A percentile compares a stretch with the other conserved stretches of the same genome.
Evolutionary conservation across 2,888 invertebrate species (phyloP).

Genomic region (Patella ulyssiponensis): DNA sequence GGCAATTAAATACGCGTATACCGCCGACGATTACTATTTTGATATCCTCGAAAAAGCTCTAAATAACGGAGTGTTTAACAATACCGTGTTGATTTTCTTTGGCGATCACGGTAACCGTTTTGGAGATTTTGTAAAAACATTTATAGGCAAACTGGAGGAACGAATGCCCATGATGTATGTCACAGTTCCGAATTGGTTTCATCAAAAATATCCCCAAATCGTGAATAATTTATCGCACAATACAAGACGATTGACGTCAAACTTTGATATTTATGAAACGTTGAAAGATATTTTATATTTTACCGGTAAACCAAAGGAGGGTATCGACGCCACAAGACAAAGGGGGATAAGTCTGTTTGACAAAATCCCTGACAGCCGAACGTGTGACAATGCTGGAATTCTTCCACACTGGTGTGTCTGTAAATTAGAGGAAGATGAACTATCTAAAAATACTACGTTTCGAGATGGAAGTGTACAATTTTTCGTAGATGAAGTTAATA

Average conservation of each 20-base stretch:
- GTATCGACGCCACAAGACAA: slow-evolving; percentile 16
- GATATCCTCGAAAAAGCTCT: slow-evolving; percentile 75
- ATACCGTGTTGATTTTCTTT: slow-evolving; percentile 71
- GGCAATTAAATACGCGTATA: slow-evolving; percentile 82
- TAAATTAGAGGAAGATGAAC: not conserved
- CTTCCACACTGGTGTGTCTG: slow-evolving; percentile 76
- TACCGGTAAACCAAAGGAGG: not conserved
- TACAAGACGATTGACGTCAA: slow-evolving; percentile 80
- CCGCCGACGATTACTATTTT: slow-evolving; percentile 78
- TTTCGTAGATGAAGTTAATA: slow-evolving; percentile 23
- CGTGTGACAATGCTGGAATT: slow-evolving; percentile 84
- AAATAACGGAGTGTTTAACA: slow-evolving; percentile 58
- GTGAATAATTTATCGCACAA: slow-evolving; percentile 80
- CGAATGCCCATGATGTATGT: slow-evolving; percentile 85
- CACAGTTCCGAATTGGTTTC: slow-evolving; percentile 82
- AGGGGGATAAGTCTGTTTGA: slow-evolving; percentile 79
- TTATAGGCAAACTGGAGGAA: slow-evolving; percentile 84
- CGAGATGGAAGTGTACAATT: too few relatives aligned
- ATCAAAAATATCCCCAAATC: slow-evolving; percentile 77
- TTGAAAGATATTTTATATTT: slow-evolving; percentile 77
- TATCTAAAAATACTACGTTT: not conserved
- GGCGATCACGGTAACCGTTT: slow-evolving; percentile 93
- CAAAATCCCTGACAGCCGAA: slow-evolving; percentile 80
- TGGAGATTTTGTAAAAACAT: slow-evolving; percentile 86
- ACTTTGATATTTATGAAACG: slow-evolving; percentile 87